Conservation (phyloP, 2,888 invertebrate genomes). For the Mycalesis mineus region DNA sequence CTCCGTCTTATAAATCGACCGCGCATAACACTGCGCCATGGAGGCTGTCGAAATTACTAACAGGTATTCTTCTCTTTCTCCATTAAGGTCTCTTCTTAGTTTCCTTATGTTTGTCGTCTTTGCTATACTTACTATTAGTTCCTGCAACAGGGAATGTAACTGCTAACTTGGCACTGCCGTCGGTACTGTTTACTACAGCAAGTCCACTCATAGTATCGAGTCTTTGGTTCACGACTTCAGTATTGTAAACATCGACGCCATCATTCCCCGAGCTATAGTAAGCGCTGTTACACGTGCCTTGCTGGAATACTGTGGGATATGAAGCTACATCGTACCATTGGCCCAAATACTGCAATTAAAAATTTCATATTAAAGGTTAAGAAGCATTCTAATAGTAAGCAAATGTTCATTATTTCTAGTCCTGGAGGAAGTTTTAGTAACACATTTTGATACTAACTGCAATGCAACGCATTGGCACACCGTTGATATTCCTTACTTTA, state of each 20-base stretch:
- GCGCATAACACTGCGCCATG: too few species aligned
- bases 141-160: slow-evolving; percentile 73
- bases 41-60: too few species aligned
- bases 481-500: too few species aligned
- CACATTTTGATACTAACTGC: too few species aligned
- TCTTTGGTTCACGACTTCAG: slow-evolving; percentile 46
- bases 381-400: too few species aligned
- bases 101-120: not conserved
- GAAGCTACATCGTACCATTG: slow-evolving; percentile 32
- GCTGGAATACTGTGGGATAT: slow-evolving; percentile 32
- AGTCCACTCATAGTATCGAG: slow-evolving; percentile 45
- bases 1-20: too few species aligned
- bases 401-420: too few species aligned
- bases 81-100: not conserved
- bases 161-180: slow-evolving; percentile 77
- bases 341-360: slow-evolving; percentile 30
- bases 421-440: too few species aligned
- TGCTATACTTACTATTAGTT: not conserved
- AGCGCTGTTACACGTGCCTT: slow-evolving; percentile 35
- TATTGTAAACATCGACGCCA: slow-evolving; percentile 31
- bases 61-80: too few species aligned
- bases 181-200: slow-evolving; percentile 62
- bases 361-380: too few species aligned
- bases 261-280: slow-evolving; percentile 24
- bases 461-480: too few species aligned